Percentiles rank a stretch among this genome's conserved stretches.
These are phyloP conservation scores for Gymnogyps californianus DNA, from an alignment of 2,113 vertebrate genomes.

Conservation along the genomic window DNA sequence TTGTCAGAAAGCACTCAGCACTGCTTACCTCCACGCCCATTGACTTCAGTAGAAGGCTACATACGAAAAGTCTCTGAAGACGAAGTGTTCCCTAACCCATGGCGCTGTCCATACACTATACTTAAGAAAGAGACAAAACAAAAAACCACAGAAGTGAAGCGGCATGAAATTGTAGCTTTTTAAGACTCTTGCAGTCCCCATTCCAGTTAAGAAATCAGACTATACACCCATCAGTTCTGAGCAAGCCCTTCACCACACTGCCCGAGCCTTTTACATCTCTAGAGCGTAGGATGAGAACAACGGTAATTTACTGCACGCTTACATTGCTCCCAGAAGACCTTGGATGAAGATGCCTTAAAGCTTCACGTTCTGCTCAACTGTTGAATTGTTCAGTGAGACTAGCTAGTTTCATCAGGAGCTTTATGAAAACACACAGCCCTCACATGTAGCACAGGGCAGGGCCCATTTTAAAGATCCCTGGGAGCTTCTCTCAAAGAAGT, in stretches of 20 bases:
- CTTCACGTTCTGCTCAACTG: neutral
- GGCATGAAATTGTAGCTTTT: neutral
- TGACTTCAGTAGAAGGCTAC: constrained; percentile 51
- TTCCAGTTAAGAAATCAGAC: neutral
- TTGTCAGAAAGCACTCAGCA: neutral
- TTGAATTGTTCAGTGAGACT: neutral
- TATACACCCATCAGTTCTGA: neutral
- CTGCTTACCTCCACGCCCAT: constrained; percentile 60
- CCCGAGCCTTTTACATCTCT: neutral
- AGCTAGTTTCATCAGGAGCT: neutral
- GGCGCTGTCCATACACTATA: constrained; percentile 34
- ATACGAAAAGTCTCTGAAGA: constrained; percentile 34
- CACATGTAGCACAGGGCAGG: accelerated
- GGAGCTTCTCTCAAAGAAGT: neutral
- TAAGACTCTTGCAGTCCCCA: neutral
- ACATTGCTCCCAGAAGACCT: neutral
- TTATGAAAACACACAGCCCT: neutral
- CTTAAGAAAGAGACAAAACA: constrained; percentile 60
- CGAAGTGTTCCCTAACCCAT: constrained; percentile 37
- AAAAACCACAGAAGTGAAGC: constrained; percentile 49
- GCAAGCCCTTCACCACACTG: neutral
- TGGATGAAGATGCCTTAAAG: neutral
- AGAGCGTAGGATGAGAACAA: neutral
- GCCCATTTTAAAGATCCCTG: neutral
- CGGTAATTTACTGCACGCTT: neutral